Conservation (phyloP, 2,888 invertebrate genomes). For the Microchrysa polita region DNA sequence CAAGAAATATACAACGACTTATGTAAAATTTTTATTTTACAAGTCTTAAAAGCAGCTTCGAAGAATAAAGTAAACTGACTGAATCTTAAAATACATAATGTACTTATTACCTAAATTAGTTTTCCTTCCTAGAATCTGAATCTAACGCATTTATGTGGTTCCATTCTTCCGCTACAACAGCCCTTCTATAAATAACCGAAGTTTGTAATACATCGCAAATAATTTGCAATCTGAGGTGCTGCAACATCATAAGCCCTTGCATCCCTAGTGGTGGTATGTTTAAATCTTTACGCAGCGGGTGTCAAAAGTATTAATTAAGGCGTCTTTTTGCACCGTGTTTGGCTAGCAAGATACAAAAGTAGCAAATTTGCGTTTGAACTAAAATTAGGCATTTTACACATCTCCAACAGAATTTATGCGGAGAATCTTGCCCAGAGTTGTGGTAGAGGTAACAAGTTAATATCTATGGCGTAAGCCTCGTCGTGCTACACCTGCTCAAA, state of each 20-base stretch:
- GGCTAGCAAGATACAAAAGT: constrained; percentile 28
- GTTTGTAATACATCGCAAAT: neutral
- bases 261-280: constrained; percentile 24
- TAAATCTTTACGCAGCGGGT: constrained; percentile 39
- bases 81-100: no score
- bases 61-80: no score
- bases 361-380: constrained; percentile 42
- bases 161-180: constrained; percentile 24
- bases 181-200: constrained; percentile 23
- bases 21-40: no score
- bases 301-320: constrained; percentile 45
- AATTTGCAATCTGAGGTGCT: constrained; percentile 2
- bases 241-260: constrained; percentile 4
- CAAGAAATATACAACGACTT: no score
- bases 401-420: constrained; percentile 23
- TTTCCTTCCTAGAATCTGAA: constrained; percentile 18
- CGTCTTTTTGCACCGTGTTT: constrained; percentile 43
- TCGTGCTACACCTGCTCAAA: constrained; percentile 40
- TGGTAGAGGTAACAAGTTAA: constrained; percentile 39
- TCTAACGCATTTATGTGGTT: constrained; percentile 10
- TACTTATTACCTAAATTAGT: neutral
- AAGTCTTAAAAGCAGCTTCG: no score
- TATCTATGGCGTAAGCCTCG: constrained; percentile 9
- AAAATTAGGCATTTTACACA: constrained; percentile 35
- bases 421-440: neutral